Percentiles rank a stretch among this genome's conserved stretches.
Evolutionary conservation across 2,888 invertebrate species (phyloP).

Genomic region (Pseudococcus jackbeardsleyi): DNA sequence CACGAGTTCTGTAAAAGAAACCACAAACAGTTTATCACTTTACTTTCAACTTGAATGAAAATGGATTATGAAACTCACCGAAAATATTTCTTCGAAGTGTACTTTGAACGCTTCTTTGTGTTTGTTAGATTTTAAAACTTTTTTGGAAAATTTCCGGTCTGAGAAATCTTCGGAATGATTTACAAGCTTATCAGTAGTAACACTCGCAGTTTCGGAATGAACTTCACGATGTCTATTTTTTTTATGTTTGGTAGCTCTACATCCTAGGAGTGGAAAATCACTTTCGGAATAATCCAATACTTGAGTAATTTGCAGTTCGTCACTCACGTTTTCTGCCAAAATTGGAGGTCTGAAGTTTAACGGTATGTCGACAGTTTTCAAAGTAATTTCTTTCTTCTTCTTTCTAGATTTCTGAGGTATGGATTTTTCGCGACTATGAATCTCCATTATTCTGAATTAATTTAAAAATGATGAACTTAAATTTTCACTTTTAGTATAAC

Average conservation of each 20-base stretch:
- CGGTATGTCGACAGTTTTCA: background rate
- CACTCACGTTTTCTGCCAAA: background rate
- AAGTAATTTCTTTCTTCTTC: background rate
- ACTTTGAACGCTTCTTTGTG: slow-evolving; percentile 52
- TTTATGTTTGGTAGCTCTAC: background rate
- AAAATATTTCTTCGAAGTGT: slow-evolving; percentile 25
- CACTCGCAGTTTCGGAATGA: background rate
- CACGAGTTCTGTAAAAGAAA: background rate
- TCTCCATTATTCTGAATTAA: background rate
- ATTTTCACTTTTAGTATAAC: no score
- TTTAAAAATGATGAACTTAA: no score
- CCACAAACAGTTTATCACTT: background rate
- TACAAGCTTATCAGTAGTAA: background rate
- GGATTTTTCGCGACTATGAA: background rate
- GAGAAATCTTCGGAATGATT: background rate
- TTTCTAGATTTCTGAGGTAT: background rate
- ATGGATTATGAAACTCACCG: slow-evolving; percentile 16
- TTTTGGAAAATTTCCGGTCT: background rate
- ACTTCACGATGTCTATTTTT: background rate
- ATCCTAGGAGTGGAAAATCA: slow-evolving; percentile 45
- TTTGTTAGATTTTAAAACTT: slow-evolving; percentile 43
- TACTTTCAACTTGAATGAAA: background rate
- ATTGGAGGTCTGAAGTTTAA: background rate
- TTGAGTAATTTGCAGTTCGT: background rate
- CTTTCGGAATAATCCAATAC: slow-evolving; percentile 54